Conservation (phyloP, 2,888 invertebrate species). For the Polyommatus icarus region DNA sequence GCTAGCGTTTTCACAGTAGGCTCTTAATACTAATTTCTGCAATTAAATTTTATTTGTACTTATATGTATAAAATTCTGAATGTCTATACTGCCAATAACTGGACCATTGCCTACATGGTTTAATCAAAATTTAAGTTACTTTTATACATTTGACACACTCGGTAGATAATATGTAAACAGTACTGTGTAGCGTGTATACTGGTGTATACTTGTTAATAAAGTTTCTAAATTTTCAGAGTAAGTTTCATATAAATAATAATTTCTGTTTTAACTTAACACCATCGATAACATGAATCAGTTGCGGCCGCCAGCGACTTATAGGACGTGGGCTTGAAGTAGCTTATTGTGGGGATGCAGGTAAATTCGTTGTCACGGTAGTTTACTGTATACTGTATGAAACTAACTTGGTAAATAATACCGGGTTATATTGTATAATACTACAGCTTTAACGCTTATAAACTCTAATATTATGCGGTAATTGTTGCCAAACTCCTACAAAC, state of each 20-base stretch:
- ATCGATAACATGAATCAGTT: slow-evolving; percentile 71
- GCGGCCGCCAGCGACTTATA: slow-evolving; percentile 71
- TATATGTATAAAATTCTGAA: too few species aligned
- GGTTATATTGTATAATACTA: neutral
- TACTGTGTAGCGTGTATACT: too few species aligned
- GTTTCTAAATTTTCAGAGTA: too few species aligned
- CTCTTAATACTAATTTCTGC: neutral
- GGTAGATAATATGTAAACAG: too few species aligned
- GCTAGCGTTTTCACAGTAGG: too few species aligned
- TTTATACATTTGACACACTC: too few species aligned
- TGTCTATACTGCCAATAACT: too few species aligned
- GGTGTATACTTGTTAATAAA: too few species aligned
- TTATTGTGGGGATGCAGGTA: slow-evolving; percentile 67
- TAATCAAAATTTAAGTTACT: too few species aligned
- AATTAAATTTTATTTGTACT: neutral
- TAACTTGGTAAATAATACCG: neutral
- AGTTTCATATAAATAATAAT: neutral
- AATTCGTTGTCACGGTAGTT: slow-evolving; percentile 53
- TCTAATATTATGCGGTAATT: neutral
- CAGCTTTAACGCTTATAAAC: neutral
- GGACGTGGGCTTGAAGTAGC: slow-evolving; percentile 57
- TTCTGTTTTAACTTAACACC: neutral
- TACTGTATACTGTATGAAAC: neutral
- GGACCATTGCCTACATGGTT: too few species aligned
- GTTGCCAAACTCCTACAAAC: neutral